Evolutionary conservation across 2,113 vertebrate species (phyloP), one percentile per base, ranked within the genome.

Genomic region (Anarhynchus alexandrinus): DNA sequence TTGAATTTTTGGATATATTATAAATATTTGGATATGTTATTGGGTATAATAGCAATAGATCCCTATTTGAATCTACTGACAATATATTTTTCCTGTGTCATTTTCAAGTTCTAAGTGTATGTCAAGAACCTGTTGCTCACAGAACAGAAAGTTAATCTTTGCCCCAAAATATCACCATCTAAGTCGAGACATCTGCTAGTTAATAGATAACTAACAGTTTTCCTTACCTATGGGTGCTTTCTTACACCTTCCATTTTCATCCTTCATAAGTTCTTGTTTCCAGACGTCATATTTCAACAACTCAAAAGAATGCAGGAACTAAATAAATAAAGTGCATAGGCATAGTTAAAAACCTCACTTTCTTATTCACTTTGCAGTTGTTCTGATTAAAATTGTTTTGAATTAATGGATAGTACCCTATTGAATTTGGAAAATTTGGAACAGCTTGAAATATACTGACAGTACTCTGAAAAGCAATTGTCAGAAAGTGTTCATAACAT

Each of bases 221-320:
- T 83, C 30, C 83, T 97, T 91, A 98, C 98, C 98, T 97, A 4
- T 95, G 43, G 94, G 49, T 40, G 97, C 97, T 87, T 98, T 66
- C 32, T 97, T 72, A 82, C 95, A 98, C n/a, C 97, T 96, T 43
- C 98, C 97, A 54, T 86, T 94, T 65, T 98, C 90, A 92, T 98
- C 90, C 92, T 90, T 97, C 43, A 93, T 82, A 8, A 98, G 95
- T 86, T 98, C 98, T 72, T 98, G 96, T 84, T 96, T 98, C 96
- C 98, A 98, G 59, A 96, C 79, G 86, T 98, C 96, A 26, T 98
- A 98, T 86, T 97, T 97, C 74, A 99, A 96, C 45, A 99, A 83
- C 21, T 96, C 92, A 62, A 96, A 98, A 7, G 81, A 65, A 66
- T 1, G 23, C 6, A 70, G 30, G 74, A 88, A 92, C 98, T 98